Evolutionary conservation across 2,113 vertebrate genomes (phyloP).

Genomic region (Eptatretus burgeri): DNA sequence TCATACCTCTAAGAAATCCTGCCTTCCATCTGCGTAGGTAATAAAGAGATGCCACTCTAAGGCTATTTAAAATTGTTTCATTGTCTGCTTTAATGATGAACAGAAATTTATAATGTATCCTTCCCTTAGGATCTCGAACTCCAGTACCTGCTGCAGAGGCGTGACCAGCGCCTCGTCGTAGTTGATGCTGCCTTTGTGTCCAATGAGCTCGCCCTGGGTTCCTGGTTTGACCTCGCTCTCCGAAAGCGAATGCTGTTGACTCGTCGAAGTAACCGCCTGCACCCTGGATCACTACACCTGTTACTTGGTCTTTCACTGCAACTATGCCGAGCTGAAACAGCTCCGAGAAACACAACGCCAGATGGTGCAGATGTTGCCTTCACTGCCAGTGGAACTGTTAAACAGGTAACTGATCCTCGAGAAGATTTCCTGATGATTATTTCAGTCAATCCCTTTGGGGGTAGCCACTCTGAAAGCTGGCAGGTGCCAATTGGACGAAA

Average conservation of each 20-base stretch:
- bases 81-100: too few relatives aligned
- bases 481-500: conserved; percentile 94
- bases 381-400: background rate
- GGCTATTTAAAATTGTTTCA: too few relatives aligned
- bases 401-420: conserved; percentile 19
- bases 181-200: conserved; percentile 87
- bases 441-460: conserved; percentile 86
- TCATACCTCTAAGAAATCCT: too few relatives aligned
- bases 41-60: too few relatives aligned
- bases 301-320: conserved; percentile 92
- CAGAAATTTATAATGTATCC: too few relatives aligned
- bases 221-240: conserved; percentile 90
- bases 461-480: conserved; percentile 95
- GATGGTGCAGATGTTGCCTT: background rate
- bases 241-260: conserved; percentile 96
- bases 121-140: conserved; percentile 63
- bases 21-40: too few relatives aligned
- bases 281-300: conserved; percentile 98
- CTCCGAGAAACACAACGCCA: conserved; percentile 8
- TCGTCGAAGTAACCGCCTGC: conserved; percentile 97
- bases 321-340: conserved; percentile 97
- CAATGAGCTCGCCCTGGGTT: conserved; percentile 90
- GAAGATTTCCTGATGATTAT: conserved; percentile 95
- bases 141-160: conserved; percentile 93
- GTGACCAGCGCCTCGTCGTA: conserved; percentile 85